These are phyloP conservation scores for Nomada ferruginata DNA, from an alignment of 2,888 invertebrate species.

Conservation along the genomic window DNA sequence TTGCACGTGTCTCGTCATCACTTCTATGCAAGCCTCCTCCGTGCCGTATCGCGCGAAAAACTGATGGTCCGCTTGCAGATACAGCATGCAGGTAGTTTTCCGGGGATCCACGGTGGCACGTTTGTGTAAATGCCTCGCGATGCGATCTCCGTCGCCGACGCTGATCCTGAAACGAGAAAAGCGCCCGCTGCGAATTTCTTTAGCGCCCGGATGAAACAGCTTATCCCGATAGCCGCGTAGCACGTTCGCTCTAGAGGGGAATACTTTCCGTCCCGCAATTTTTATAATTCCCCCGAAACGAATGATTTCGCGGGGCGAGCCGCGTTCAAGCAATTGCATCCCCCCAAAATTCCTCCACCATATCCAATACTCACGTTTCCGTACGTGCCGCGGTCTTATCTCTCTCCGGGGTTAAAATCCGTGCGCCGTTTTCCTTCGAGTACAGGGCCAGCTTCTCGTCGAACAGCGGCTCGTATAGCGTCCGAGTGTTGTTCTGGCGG, in stretches of 20 bases:
- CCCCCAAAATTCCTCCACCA: neutral
- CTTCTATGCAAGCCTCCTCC: slow-evolving; percentile 97
- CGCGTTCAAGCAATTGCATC: slow-evolving; percentile 1
- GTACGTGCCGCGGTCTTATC: slow-evolving; percentile 48
- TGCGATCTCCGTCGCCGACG: slow-evolving; percentile 54
- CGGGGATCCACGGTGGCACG: slow-evolving; percentile 91
- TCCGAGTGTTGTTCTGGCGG: slow-evolving; percentile 73
- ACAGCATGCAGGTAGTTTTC: slow-evolving; percentile 97
- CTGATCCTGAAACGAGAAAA: slow-evolving; percentile 29
- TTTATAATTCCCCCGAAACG: slow-evolving; percentile 2
- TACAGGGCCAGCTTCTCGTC: slow-evolving; percentile 80
- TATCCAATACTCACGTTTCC: slow-evolving; percentile 55
- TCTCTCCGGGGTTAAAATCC: slow-evolving; percentile 49
- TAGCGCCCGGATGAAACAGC: slow-evolving; percentile 1
- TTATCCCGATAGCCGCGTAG: neutral
- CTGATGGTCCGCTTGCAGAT: slow-evolving; percentile 98
- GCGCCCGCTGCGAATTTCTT: slow-evolving; percentile 9
- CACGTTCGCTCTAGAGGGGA: neutral
- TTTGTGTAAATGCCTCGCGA: slow-evolving; percentile 80
- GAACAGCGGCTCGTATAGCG: slow-evolving; percentile 81
- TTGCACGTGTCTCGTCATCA: slow-evolving; percentile 97
- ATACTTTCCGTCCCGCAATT: slow-evolving; percentile 21
- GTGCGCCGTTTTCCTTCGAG: slow-evolving; percentile 75
- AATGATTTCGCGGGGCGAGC: neutral
- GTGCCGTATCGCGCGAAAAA: slow-evolving; percentile 97